Percentiles rank a stretch among this genome's conserved stretches.
Evolutionary conservation across 2,113 vertebrate genomes (phyloP).

Genomic region (Cynocephalus volans): DNA sequence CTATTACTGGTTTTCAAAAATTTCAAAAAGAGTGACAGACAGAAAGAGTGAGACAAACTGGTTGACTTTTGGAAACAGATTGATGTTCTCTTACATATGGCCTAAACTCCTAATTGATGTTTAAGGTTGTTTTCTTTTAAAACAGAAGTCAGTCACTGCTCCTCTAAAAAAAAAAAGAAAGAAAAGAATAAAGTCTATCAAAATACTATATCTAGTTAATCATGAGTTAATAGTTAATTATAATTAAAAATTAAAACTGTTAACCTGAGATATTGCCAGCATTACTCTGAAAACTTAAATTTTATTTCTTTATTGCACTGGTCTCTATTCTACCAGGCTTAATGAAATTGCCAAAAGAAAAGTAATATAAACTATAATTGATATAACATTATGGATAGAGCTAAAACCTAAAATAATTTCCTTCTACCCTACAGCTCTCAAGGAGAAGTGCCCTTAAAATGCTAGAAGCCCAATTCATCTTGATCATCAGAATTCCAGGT

Average conservation of each 20-base stretch:
- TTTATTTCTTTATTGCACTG: not conserved
- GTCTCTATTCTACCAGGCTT: not conserved
- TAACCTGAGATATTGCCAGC: not conserved
- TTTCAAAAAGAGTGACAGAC: not conserved
- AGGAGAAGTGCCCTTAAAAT: not conserved
- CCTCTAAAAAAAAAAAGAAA: not conserved
- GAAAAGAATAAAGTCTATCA: not conserved
- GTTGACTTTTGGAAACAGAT: not conserved
- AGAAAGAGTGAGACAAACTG: not conserved
- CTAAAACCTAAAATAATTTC: not conserved
- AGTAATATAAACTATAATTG: not conserved
- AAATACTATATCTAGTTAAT: not conserved
- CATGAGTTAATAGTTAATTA: not conserved
- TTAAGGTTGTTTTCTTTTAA: slow-evolving; percentile 9
- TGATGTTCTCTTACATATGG: not conserved
- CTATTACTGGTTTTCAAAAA: not conserved
- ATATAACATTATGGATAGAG: not conserved
- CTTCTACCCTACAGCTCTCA: not conserved
- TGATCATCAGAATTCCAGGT: not conserved
- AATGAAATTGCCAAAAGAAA: slow-evolving; percentile 1
- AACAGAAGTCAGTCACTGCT: not conserved
- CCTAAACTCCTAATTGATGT: not conserved
- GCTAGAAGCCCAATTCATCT: not conserved
- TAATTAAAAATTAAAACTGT: not conserved
- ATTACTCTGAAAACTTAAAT: not conserved